Base-by-base conservation (phyloP, 2,113 vertebrate genomes). In the Rynchops niger region DNA sequence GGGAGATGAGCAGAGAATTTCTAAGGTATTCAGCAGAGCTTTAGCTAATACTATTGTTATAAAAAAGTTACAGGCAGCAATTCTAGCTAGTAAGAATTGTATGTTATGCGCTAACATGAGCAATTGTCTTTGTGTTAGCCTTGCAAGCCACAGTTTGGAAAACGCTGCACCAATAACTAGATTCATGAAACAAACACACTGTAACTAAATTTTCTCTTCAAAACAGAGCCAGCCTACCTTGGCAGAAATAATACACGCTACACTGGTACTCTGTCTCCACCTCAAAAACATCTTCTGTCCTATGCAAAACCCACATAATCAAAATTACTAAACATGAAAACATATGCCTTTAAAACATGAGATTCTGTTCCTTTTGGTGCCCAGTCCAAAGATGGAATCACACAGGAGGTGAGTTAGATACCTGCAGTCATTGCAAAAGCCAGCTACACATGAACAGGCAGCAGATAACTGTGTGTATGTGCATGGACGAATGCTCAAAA, bases 381-480 rank as follows among this genome's bases (percentile, higher is more conserved):
- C 42, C 2, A 3, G 19, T 53, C 34, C 12, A 66, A 59, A 22
- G 9, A 38, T 4, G 5, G 30, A 82, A 52, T 27, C 0, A 0
- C 20, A 56, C 30, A 22, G 13, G 27, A 30, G 29, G 13, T 34
- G 32, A 61, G 12, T 45, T 19, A 65, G 38, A 56, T 29, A 84
- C 22, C 23, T 81, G 45, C 18, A 74, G 36, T 34, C 11, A 6
- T 70, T 74, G 34, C 32, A 71, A 82, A 73, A 92, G 27, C 0
- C 19, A 88, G 14, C 19, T 76, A 62, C 85, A 42, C 8, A 16
- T 1, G 1, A 84, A 26, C 19, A 70, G 19, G 27, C 38, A 71
- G 50, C 65, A 82, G 22, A 5, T 34, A 43, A n/a, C 15, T 15
- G 7, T 16, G 20, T 42, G 4, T 18, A 42, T 3, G 9, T n/a